Conservation (phyloP, 23 tunicate genomes). For the Oikopleura vanhoeffeni region DNA sequence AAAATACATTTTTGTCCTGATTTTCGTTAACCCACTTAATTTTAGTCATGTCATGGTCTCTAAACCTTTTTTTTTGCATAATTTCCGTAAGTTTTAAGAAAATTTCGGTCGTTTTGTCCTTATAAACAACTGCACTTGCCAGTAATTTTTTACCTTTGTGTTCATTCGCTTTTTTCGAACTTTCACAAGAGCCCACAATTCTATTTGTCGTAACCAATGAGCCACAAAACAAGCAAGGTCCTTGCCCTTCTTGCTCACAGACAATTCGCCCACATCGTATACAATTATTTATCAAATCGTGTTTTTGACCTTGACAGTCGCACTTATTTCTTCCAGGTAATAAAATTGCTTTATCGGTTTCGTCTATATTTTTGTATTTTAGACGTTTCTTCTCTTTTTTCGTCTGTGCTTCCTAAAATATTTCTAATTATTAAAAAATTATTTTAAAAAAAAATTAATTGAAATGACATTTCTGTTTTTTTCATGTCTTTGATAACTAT, state of each 20-base stretch:
- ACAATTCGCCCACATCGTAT: constrained; percentile 78
- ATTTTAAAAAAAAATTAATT: no score
- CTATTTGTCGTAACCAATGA: constrained; percentile 49
- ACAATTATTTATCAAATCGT: constrained; percentile 55
- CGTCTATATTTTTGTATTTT: neutral
- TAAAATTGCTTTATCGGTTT: neutral
- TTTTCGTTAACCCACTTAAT: no score
- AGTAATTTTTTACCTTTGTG: no score
- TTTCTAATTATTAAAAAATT: no score
- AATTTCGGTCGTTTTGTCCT: no score
- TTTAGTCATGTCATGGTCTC: no score
- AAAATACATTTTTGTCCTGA: no score
- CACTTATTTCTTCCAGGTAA: neutral
- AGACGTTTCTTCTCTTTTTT: neutral
- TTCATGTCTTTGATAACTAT: no score
- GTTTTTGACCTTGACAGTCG: constrained; percentile 9
- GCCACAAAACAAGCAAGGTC: constrained; percentile 93
- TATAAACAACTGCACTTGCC: no score
- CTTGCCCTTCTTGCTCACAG: constrained; percentile 92
- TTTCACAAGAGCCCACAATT: constrained; percentile 22
- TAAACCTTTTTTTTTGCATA: no score
- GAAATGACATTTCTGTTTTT: no score
- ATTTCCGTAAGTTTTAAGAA: no score
- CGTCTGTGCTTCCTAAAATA: neutral
- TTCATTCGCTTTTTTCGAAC: neutral